These are phyloP conservation scores for Prionailurus viverrinus DNA, from an alignment of 2,113 vertebrate species.

Conservation along the genomic window DNA sequence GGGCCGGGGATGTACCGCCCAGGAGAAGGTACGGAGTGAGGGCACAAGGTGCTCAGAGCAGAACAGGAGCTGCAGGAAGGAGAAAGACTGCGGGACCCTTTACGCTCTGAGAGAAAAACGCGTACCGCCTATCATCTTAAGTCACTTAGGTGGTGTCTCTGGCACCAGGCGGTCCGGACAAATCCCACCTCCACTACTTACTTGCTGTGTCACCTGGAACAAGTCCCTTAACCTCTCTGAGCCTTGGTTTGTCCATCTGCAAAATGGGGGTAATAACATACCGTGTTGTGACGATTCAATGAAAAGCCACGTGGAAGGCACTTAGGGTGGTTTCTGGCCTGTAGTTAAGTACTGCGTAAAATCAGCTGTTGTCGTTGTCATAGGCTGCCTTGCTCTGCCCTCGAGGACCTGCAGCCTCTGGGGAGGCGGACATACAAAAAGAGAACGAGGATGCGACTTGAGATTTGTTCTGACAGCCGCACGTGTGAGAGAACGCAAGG, in stretches of 20 bases:
- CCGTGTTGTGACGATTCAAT: neutral
- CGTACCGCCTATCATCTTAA: neutral
- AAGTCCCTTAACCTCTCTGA: conserved; percentile 2
- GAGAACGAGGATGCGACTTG: neutral
- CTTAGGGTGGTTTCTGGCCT: neutral
- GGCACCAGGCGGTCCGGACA: neutral
- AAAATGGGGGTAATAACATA: neutral
- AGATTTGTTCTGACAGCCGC: neutral
- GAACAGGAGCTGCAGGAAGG: neutral
- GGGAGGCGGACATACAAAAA: neutral
- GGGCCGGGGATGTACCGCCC: too few species aligned
- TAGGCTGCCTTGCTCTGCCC: neutral
- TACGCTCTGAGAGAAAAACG: neutral
- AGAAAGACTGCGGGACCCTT: neutral
- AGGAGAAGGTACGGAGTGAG: neutral
- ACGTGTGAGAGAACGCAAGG: neutral
- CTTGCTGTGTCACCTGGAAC: neutral
- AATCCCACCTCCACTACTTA: neutral
- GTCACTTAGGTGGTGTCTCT: neutral
- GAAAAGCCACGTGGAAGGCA: neutral
- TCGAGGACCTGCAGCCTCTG: neutral
- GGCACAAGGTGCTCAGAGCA: neutral
- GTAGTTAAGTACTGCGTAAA: neutral
- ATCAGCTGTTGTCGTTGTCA: neutral
- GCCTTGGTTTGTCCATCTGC: neutral